phyloP scores from a whole-genome alignment of 1,140 invertebrate genomes.

The Solenopsis invicta region DNA sequence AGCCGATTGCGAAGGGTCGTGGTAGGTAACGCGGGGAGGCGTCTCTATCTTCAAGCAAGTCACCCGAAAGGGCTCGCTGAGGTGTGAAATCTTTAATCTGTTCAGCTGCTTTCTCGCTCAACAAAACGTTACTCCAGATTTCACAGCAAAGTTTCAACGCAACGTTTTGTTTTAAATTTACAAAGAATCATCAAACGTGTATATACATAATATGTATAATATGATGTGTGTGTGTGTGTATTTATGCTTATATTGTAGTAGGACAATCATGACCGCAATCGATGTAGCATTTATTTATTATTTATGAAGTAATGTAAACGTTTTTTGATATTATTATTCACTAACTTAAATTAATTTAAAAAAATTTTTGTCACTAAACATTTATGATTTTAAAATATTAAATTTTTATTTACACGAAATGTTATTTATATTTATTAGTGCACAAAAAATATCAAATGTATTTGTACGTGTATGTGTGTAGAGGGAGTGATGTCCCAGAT shows the following conservation, averaged over 20 bases:
- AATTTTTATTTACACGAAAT: not conserved
- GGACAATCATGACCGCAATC: constrained; percentile 9
- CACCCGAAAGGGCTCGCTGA: constrained; percentile 60
- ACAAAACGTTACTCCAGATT: constrained; percentile 12
- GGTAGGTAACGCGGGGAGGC: constrained; percentile 62
- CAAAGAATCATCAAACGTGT: not conserved
- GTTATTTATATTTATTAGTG: not conserved
- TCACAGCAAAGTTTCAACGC: not conserved
- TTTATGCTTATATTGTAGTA: too few species aligned
- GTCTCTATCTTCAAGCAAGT: constrained; percentile 80
- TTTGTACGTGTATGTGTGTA: not conserved
- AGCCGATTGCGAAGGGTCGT: constrained; percentile 59
- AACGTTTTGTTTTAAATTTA: constrained; percentile 18
- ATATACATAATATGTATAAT: too few species aligned
- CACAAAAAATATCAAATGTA: not conserved
- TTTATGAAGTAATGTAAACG: not conserved
- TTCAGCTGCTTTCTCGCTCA: constrained; percentile 25
- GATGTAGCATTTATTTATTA: not conserved
- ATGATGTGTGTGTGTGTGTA: not conserved
- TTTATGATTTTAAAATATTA: not conserved
- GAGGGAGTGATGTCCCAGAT: not conserved
- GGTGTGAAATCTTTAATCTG: constrained; percentile 62
- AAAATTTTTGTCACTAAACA: not conserved
- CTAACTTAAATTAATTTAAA: not conserved
- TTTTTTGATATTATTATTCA: not conserved